Base-by-base conservation (phyloP, 2,113 vertebrate genomes). In the Pavo muticus region DNA sequence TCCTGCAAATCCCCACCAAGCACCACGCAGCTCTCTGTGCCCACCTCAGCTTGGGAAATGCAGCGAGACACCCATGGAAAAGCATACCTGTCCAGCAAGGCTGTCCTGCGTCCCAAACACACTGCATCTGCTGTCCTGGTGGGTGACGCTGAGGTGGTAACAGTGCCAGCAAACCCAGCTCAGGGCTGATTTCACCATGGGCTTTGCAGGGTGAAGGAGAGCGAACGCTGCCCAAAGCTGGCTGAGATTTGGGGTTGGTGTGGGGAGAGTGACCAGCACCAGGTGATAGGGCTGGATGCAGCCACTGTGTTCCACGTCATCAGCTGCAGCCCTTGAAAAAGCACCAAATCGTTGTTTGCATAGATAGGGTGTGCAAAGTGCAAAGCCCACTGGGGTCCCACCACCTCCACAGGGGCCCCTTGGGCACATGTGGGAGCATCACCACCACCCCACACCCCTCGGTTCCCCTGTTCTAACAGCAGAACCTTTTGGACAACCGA, bases 401-500 rank as follows among this genome's bases (percentile, higher is more conserved):
- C 42, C 48, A 16, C 4, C 40, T 29, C 39, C 60, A 11, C 15
- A 64, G 7, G 61, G 11, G 40, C 25, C 61, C 61, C 61, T 29
- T 64, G 61, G 61, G 16, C 39, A 40, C 37, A 10, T 6, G 25
- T 16, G 16, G 61, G 25, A 64, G 61, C 61, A 40, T 64, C 37
- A 24, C 11, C 37, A 25, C 61, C 11, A 5, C 18, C 25, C 35
- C 1, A 0, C 9, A 6, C 13, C 16, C 6, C 1, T 9, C 1
- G 0, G 32, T 13, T 35, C 82, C 60, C 69, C 50, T 1, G 0
- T 57, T 87, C 84, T 68, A 40, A 90, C 30, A 15, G 59, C 3
- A 6, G 91, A 94, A 96, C 85, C 39, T 90, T 74, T 96, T 3
- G 79, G 57, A 93, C 76, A 79, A 72, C 24, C 77, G 81, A 78